These are phyloP conservation scores for Apamea epomidion DNA, from an alignment of 2,888 invertebrate species.

Conservation along the genomic window DNA sequence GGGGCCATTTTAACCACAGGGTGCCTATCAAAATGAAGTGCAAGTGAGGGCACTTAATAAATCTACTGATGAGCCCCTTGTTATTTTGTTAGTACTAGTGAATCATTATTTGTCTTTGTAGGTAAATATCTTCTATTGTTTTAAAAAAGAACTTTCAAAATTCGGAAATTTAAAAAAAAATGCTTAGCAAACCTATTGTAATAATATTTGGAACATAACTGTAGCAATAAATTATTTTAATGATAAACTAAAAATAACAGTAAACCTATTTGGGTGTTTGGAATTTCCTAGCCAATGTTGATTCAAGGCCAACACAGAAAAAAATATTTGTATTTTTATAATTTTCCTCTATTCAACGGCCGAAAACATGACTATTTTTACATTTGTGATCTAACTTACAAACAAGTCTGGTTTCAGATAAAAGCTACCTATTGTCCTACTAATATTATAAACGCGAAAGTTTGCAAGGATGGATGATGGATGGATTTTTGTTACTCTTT, in stretches of 20 bases:
- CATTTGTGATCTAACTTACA: background rate
- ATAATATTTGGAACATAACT: background rate
- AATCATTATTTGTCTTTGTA: conserved; percentile 4
- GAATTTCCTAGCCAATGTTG: background rate
- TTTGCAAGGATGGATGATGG: too few relatives aligned
- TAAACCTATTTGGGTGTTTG: conserved; percentile 9
- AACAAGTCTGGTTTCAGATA: conserved; percentile 3
- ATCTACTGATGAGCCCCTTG: conserved; percentile 20
- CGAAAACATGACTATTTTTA: conserved; percentile 20
- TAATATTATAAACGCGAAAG: too few relatives aligned
- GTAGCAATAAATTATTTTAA: background rate
- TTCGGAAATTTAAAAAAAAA: background rate
- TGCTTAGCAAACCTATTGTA: background rate
- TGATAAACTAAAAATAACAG: background rate
- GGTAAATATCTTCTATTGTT: background rate
- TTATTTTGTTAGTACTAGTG: background rate
- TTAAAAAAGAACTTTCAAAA: too few relatives aligned
- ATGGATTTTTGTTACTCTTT: too few relatives aligned
- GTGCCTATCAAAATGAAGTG: conserved; percentile 28
- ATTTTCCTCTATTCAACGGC: background rate
- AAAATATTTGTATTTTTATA: background rate
- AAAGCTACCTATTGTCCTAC: background rate
- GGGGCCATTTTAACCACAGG: conserved; percentile 39
- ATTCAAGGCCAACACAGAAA: conserved; percentile 6
- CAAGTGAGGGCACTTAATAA: conserved; percentile 22